phyloP scores from a whole-genome alignment of 2,888 invertebrate species.

The Noctuana brunneofusca region DNA sequence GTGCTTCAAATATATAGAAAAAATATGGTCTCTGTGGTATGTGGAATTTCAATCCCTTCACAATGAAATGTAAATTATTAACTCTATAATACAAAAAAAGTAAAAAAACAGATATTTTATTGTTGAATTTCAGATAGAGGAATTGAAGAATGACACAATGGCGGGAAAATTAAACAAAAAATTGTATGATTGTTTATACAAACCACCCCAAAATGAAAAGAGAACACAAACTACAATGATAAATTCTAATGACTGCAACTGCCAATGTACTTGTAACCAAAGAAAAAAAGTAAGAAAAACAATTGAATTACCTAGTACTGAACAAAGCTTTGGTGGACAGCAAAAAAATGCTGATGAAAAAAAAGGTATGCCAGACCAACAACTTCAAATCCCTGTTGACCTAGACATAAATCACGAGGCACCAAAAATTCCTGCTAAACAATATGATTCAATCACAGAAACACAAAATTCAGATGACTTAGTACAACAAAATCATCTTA shows the following conservation, averaged over 20 bases:
- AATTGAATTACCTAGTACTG: conserved; percentile 41
- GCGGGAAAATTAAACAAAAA: conserved; percentile 63
- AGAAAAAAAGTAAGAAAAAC: conserved; percentile 54
- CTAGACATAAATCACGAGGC: background rate
- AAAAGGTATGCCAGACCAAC: conserved; percentile 13
- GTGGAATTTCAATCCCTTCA: conserved; percentile 19
- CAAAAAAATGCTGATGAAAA: conserved; percentile 24
- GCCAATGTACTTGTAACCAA: conserved; percentile 59
- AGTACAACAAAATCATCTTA: conserved; percentile 70
- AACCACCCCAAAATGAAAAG: conserved; percentile 62
- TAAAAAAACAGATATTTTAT: no score
- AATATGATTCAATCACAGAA: conserved; percentile 40
- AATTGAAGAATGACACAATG: conserved; percentile 65
- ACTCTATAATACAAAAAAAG: no score
- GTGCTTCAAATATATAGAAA: conserved; percentile 70
- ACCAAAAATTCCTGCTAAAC: background rate
- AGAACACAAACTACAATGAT: conserved; percentile 55
- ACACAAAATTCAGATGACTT: conserved; percentile 63
- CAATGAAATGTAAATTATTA: background rate
- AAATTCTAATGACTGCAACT: conserved; percentile 51
- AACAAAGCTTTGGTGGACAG: conserved; percentile 19
- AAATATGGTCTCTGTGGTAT: conserved; percentile 64
- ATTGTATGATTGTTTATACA: conserved; percentile 62
- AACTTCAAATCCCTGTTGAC: conserved; percentile 12
- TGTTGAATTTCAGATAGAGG: conserved; percentile 58